phyloP scores from a whole-genome alignment of 2,797 vertebrate genomes.

The Chrysocyon brachyurus region DNA sequence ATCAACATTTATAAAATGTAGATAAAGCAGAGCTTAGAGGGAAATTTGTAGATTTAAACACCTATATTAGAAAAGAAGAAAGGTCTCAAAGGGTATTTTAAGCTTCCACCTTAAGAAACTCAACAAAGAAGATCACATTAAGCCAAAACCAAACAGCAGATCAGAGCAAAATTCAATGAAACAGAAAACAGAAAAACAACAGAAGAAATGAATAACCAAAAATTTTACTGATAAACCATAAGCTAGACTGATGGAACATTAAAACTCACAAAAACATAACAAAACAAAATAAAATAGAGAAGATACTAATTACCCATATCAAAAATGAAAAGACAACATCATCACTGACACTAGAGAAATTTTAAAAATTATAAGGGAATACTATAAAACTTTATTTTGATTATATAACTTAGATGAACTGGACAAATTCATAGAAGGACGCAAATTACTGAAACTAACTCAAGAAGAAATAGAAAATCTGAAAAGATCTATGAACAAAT shows the following conservation, averaged over 20 bases:
- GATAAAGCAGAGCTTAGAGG: background rate
- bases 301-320: constrained; percentile 23
- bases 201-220: constrained; percentile 35
- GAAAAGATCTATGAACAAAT: constrained; percentile 26
- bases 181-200: background rate
- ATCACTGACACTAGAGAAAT: background rate
- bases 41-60: constrained; percentile 40
- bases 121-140: constrained; percentile 5
- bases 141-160: constrained; percentile 1
- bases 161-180: background rate
- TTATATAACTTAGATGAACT: constrained; percentile 34
- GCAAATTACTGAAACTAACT: constrained; percentile 49
- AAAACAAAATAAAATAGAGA: background rate
- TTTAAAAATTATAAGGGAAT: background rate
- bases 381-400: constrained; percentile 22
- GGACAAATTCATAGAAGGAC: constrained; percentile 16
- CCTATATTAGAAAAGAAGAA: background rate
- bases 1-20: background rate
- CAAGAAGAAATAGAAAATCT: constrained; percentile 62
- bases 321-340: constrained; percentile 37
- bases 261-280: background rate
- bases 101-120: constrained; percentile 30
- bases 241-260: background rate
- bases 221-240: constrained; percentile 29
- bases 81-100: constrained; percentile 10